Evolutionary conservation across 2,797 vertebrate genomes (phyloP).

Genomic region (Bradypodion ventrale): DNA sequence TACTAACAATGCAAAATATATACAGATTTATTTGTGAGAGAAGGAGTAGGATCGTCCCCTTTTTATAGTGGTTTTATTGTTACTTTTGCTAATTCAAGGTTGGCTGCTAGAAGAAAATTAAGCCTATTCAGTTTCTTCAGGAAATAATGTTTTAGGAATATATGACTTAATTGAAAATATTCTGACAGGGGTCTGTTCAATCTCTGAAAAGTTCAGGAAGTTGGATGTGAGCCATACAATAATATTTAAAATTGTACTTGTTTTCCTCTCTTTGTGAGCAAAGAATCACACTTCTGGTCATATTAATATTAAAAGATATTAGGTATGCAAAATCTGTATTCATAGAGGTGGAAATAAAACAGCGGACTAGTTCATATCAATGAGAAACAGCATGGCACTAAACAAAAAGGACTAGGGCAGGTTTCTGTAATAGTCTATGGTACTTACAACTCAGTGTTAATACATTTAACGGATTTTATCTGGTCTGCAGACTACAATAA

Average conservation of each 20-base stretch:
- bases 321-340: not conserved
- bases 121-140: constrained; percentile 37
- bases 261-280: constrained; percentile 15
- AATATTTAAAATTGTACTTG: not conserved
- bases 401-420: not conserved
- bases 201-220: constrained; percentile 33
- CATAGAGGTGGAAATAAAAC: not conserved
- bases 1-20: constrained; percentile 72
- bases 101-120: constrained; percentile 63
- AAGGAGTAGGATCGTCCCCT: constrained; percentile 68
- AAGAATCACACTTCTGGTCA: constrained; percentile 17
- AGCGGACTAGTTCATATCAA: not conserved
- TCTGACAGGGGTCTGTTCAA: constrained; percentile 38
- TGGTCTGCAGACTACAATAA: no score
- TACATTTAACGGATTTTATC: constrained; percentile 3
- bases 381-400: constrained; percentile 11
- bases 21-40: constrained; percentile 63
- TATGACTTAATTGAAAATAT: constrained; percentile 36
- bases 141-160: constrained; percentile 40
- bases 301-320: constrained; percentile 11
- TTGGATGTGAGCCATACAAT: not conserved
- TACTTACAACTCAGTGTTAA: constrained; percentile 1
- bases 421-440: not conserved
- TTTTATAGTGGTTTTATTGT: constrained; percentile 55
- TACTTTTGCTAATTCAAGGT: constrained; percentile 57